Evolutionary conservation across 2,113 vertebrate genomes (phyloP).

Genomic region (Sylvilagus bachmani): DNA sequence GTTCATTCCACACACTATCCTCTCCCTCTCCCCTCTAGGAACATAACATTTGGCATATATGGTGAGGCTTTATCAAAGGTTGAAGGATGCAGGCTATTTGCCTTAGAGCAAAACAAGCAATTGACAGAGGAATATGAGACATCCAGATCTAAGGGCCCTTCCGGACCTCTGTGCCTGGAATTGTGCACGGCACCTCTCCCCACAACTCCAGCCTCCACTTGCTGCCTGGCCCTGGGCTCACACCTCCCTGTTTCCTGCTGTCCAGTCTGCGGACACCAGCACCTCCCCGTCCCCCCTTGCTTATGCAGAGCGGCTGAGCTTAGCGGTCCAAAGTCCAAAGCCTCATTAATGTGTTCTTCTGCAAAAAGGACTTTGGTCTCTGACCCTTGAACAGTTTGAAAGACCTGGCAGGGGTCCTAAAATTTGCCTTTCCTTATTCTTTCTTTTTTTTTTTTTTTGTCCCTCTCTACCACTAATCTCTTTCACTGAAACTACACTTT

Average conservation of each 20-base stretch:
- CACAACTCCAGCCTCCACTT: not conserved
- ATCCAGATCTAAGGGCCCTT: not conserved
- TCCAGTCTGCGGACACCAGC: not conserved
- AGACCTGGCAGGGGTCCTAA: not conserved
- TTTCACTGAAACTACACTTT: not conserved
- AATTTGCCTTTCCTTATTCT: not conserved
- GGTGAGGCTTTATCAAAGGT: not conserved
- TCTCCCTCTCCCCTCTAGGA: not conserved
- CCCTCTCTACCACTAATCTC: not conserved
- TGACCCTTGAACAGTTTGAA: not conserved
- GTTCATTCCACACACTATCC: not conserved
- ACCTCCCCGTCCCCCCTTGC: not conserved
- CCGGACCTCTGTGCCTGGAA: not conserved
- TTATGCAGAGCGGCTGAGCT: not conserved
- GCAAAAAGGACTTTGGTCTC: not conserved
- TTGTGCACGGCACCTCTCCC: not conserved
- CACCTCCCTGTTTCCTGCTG: not conserved
- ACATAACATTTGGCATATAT: not conserved
- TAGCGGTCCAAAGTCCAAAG: slow-evolving; percentile 1
- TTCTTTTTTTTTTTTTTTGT: not conserved
- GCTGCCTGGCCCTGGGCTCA: not conserved
- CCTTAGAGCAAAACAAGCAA: not conserved
- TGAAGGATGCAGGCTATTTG: slow-evolving; percentile 14
- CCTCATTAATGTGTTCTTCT: slow-evolving; percentile 5
- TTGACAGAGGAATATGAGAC: not conserved